Conservation (phyloP, 2,888 invertebrate genomes). For the Hymenopus coronatus region DNA sequence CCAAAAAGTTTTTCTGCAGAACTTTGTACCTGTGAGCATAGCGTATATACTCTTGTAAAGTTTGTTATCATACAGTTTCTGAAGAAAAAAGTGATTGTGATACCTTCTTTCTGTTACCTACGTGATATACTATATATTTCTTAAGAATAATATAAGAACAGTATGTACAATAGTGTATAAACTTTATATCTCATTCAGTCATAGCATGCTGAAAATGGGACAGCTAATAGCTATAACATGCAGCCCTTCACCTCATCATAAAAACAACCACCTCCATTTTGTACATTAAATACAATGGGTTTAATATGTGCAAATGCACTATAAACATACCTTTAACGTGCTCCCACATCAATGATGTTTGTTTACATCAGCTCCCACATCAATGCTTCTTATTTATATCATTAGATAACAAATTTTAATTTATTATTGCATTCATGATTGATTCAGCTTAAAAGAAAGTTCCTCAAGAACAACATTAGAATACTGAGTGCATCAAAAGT, state of each 20-base stretch:
- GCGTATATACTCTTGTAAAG: background rate
- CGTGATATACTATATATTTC: background rate
- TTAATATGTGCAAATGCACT: background rate
- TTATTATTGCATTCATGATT: too few species aligned
- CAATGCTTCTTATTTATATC: background rate
- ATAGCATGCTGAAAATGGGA: background rate
- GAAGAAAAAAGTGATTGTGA: background rate
- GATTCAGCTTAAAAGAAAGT: too few species aligned
- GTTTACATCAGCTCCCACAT: background rate
- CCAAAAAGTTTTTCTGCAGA: background rate
- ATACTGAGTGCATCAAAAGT: too few species aligned
- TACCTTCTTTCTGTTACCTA: background rate
- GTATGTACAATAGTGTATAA: background rate
- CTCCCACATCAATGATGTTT: background rate
- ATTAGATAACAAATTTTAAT: too few species aligned
- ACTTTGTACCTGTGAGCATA: background rate
- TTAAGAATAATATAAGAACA: background rate
- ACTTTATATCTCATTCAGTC: background rate
- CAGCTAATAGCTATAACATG: background rate
- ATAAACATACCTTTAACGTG: background rate
- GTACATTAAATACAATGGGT: background rate
- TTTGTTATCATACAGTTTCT: background rate
- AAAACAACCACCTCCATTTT: background rate
- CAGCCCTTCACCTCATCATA: background rate
- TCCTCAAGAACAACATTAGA: too few species aligned